Evolutionary conservation across 2,888 invertebrate species (phyloP).

Genomic region (Cephus nigrinus): DNA sequence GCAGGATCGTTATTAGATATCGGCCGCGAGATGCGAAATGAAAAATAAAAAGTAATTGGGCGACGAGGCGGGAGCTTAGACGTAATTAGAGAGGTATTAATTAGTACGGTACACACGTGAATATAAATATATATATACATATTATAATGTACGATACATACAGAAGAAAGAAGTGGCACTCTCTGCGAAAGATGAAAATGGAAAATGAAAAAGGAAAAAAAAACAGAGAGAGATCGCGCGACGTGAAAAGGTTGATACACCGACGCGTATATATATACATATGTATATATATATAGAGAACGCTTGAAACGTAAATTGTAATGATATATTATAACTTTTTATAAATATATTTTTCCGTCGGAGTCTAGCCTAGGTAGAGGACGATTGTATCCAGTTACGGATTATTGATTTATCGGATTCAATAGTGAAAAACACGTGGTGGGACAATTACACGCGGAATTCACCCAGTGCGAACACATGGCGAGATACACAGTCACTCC

Average conservation of each 20-base stretch:
- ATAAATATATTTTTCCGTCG: constrained; percentile 67
- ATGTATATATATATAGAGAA: constrained; percentile 56
- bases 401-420: constrained; percentile 12
- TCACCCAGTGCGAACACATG: background rate
- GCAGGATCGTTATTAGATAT: background rate
- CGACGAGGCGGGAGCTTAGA: constrained; percentile 48
- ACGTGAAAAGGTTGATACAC: background rate
- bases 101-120: constrained; percentile 34
- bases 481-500: background rate
- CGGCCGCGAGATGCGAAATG: constrained; percentile 8
- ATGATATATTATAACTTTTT: constrained; percentile 63
- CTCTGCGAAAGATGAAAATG: background rate
- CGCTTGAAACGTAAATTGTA: constrained; percentile 62
- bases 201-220: background rate
- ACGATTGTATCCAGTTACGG: constrained; percentile 17
- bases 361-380: constrained; percentile 65
- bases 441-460: background rate
- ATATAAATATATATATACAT: constrained; percentile 32
- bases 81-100: constrained; percentile 47
- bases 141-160: constrained; percentile 17
- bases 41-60: constrained; percentile 13
- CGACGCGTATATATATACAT: constrained; percentile 12
- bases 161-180: background rate
- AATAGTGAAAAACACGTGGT: background rate
- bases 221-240: background rate